Percentiles rank a stretch among this genome's conserved stretches.
Conservation (phyloP, 2,797 vertebrate genomes). For the Limosa lapponica region DNA sequence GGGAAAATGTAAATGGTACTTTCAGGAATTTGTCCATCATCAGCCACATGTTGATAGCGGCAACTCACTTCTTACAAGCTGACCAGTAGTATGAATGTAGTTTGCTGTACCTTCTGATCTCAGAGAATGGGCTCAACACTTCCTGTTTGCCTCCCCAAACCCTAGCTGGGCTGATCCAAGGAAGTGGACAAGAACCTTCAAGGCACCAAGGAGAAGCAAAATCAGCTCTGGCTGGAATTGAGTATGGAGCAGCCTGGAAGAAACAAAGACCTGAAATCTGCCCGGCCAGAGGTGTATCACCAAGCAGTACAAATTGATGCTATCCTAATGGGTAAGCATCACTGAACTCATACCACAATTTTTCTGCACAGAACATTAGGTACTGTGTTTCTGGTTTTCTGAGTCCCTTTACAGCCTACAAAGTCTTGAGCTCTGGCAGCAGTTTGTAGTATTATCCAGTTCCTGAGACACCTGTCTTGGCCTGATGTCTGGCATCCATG, state of each 20-base stretch:
- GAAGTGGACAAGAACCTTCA: neutral
- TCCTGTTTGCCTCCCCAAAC: neutral
- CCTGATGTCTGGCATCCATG: neutral
- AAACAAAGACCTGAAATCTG: neutral
- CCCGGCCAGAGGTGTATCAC: neutral
- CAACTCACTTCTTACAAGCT: neutral
- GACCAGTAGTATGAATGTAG: neutral
- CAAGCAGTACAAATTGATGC: neutral
- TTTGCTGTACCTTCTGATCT: neutral
- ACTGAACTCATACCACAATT: neutral
- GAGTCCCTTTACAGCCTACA: constrained; percentile 52
- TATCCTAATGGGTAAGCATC: neutral
- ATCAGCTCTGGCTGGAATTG: neutral
- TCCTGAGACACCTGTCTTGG: neutral
- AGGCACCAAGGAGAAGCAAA: neutral
- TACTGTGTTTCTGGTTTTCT: neutral
- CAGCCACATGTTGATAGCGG: neutral
- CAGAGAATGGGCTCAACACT: neutral
- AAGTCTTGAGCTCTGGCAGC: constrained; percentile 75
- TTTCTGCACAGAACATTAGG: neutral
- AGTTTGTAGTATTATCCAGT: constrained; percentile 44
- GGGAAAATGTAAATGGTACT: neutral
- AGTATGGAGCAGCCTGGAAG: neutral
- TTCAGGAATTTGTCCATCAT: neutral
- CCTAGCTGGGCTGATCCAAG: neutral